Evolutionary conservation across 2,888 invertebrate species (phyloP).

Genomic region (Neocrepidodera transversa): DNA sequence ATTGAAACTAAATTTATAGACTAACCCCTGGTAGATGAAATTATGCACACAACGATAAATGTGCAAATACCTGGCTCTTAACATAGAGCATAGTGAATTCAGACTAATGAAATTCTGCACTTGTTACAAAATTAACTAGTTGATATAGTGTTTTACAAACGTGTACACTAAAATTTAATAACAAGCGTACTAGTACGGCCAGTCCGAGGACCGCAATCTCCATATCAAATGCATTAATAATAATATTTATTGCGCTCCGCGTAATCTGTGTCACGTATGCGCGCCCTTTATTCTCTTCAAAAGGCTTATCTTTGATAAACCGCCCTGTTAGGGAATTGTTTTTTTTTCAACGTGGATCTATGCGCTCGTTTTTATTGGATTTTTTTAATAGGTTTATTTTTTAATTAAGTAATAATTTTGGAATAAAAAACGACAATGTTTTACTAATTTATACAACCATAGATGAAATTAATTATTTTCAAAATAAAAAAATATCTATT

Average conservation of each 20-base stretch:
- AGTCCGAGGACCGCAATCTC: conserved; percentile 28
- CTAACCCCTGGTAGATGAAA: neutral
- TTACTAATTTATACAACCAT: no score
- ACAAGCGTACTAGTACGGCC: conserved; percentile 27
- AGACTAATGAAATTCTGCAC: conserved; percentile 34
- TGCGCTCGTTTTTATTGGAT: neutral
- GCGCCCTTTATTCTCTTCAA: conserved; percentile 36
- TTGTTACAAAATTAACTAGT: conserved; percentile 32
- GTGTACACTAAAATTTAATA: conserved; percentile 31
- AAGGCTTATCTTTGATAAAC: conserved; percentile 39
- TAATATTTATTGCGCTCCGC: conserved; percentile 53
- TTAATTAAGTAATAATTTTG: no score
- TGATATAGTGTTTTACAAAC: conserved; percentile 28
- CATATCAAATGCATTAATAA: conserved; percentile 46
- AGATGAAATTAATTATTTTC: no score
- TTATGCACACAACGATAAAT: neutral
- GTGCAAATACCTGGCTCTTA: conserved; percentile 23
- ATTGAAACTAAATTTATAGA: no score
- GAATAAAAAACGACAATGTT: no score
- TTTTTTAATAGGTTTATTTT: no score
- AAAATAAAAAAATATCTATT: no score
- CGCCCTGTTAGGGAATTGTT: conserved; percentile 30
- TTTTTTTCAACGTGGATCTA: neutral
- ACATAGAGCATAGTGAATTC: conserved; percentile 24
- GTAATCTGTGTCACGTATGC: conserved; percentile 52